These are phyloP conservation scores for Trematocara marginatum DNA, from an alignment of 2,113 vertebrate species.

Conservation along the genomic window DNA sequence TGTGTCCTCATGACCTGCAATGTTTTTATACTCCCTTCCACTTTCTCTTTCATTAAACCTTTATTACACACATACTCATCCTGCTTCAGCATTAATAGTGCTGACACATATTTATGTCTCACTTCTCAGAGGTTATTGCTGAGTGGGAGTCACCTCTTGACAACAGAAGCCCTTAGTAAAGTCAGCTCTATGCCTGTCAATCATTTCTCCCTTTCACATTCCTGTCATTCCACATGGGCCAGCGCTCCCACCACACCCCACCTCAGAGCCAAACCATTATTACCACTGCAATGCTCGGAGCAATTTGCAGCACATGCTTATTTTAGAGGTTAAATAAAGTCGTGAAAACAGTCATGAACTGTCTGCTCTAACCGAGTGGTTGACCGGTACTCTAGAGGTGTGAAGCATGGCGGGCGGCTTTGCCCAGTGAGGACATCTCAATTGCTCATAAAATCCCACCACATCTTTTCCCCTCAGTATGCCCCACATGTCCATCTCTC, in stretches of 20 bases:
- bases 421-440: neutral
- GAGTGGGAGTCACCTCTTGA: constrained; percentile 39
- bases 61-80: neutral
- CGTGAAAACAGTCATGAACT: neutral
- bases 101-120: constrained; percentile 53
- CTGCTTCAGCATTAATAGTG: constrained; percentile 28
- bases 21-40: neutral
- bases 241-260: constrained; percentile 18
- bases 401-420: neutral
- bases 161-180: constrained; percentile 19
- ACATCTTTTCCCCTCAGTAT: neutral
- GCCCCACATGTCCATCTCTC: neutral
- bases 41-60: neutral
- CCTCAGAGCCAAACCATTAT: constrained; percentile 7
- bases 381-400: neutral
- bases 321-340: constrained; percentile 13
- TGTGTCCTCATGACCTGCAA: neutral
- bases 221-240: constrained; percentile 46
- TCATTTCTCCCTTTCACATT: constrained; percentile 52
- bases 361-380: neutral
- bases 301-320: neutral
- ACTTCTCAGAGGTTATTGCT: constrained; percentile 17
- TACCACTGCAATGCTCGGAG: neutral
- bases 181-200: constrained; percentile 13
- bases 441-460: neutral